Percentiles rank a stretch among this genome's conserved stretches.
phyloP scores from a whole-genome alignment of 2,113 vertebrate genomes.

The Typhlomys cinereus region DNA sequence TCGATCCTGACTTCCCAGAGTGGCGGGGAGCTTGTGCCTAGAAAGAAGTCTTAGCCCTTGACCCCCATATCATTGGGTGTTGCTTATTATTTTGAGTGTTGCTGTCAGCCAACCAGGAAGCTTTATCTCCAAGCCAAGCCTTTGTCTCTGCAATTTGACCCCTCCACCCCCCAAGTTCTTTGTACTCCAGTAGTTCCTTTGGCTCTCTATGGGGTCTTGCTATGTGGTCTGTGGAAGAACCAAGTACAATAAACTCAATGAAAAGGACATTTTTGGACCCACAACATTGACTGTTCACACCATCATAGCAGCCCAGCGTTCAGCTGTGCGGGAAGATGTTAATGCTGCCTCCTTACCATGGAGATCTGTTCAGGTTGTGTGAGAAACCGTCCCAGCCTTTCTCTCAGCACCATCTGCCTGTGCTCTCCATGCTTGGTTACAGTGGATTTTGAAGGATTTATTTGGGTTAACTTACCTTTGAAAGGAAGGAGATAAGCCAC shows the following conservation, averaged over 20 bases:
- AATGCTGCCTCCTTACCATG: background rate
- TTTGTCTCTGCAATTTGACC: background rate
- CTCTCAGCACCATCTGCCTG: background rate
- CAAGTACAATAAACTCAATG: background rate
- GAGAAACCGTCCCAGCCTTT: background rate
- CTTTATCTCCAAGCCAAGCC: background rate
- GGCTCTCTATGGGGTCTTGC: background rate
- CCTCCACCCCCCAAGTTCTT: background rate
- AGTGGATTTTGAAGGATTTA: constrained; percentile 24
- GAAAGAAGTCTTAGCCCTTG: background rate
- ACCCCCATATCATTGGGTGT: background rate
- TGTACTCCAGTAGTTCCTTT: too few species aligned
- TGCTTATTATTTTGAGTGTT: background rate
- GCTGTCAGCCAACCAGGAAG: background rate
- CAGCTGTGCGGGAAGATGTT: background rate
- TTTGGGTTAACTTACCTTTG: constrained; percentile 22
- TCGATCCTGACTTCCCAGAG: background rate
- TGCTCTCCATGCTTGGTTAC: background rate
- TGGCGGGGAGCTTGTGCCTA: background rate
- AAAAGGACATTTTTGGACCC: background rate
- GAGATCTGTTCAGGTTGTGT: background rate
- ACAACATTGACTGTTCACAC: background rate
- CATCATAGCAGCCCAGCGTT: background rate
- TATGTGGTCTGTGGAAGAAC: background rate
- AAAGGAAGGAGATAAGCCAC: background rate